phyloP scores from a whole-genome alignment of 2,113 vertebrate genomes.

The Sterna hirundo region DNA sequence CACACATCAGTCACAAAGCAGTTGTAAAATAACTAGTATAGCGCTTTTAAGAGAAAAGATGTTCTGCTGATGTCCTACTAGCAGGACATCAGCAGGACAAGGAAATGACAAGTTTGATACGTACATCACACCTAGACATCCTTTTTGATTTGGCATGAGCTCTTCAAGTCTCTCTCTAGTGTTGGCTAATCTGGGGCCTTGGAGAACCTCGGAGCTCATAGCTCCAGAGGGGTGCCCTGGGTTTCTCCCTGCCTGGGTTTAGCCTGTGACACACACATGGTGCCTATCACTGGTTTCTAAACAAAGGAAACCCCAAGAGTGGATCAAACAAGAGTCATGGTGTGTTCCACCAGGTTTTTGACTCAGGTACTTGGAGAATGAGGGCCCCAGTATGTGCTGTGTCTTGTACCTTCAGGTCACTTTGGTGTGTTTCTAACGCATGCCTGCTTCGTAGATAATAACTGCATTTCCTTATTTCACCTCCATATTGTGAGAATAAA shows the following conservation, averaged over 20 bases:
- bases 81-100: not conserved
- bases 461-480: not conserved
- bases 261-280: not conserved
- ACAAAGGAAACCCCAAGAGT: not conserved
- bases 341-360: not conserved
- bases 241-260: not conserved
- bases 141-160: not conserved
- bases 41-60: not conserved
- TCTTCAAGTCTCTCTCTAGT: not conserved
- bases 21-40: not conserved
- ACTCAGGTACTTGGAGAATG: not conserved
- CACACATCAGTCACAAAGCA: not conserved
- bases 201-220: not conserved
- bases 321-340: not conserved
- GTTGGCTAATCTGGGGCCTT: not conserved
- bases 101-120: not conserved
- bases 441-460: not conserved
- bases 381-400: not conserved
- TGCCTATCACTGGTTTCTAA: not conserved
- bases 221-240: not conserved
- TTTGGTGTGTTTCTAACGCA: not conserved
- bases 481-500: not conserved
- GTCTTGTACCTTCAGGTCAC: not conserved
- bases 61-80: not conserved
- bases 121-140: not conserved